Conservation (phyloP, 2,888 invertebrate genomes). For the Hydropsyche betteni region DNA sequence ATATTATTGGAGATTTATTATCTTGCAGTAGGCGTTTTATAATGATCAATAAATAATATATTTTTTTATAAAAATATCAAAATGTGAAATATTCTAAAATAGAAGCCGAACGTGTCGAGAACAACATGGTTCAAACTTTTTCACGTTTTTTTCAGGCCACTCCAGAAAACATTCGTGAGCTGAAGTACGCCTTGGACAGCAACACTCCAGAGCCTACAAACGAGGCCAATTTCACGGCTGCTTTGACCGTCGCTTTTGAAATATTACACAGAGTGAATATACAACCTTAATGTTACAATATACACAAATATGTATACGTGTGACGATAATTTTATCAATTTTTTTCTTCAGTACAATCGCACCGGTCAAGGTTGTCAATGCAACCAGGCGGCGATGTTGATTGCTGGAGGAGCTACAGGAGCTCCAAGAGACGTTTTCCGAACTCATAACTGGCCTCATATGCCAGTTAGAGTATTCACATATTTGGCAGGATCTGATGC, state of each 20-base stretch:
- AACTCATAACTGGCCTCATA: conserved; percentile 90
- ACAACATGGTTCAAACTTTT: too few relatives aligned
- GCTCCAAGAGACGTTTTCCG: conserved; percentile 72
- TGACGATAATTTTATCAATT: conserved; percentile 38
- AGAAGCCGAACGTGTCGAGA: too few relatives aligned
- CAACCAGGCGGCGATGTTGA: conserved; percentile 97
- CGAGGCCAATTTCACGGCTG: conserved; percentile 88
- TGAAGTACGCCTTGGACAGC: conserved; percentile 79
- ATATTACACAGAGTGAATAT: conserved; percentile 81
- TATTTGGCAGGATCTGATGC: conserved; percentile 95
- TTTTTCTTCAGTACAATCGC: conserved; percentile 74
- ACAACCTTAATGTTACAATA: background rate
- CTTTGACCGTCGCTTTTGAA: conserved; percentile 91
- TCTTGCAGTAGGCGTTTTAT: too few relatives aligned
- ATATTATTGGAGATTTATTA: too few relatives aligned
- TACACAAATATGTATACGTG: too few relatives aligned
- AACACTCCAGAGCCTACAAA: conserved; percentile 78
- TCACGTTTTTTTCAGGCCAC: conserved; percentile 70
- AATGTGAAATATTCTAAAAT: too few relatives aligned
- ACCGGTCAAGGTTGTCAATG: conserved; percentile 90
- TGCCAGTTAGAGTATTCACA: conserved; percentile 95
- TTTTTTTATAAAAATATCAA: too few relatives aligned
- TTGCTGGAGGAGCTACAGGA: conserved; percentile 90
- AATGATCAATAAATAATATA: too few relatives aligned
- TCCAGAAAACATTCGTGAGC: conserved; percentile 81